phyloP scores from a whole-genome alignment of 1,140 invertebrate species.

The Polypedilum vanderplanki region DNA sequence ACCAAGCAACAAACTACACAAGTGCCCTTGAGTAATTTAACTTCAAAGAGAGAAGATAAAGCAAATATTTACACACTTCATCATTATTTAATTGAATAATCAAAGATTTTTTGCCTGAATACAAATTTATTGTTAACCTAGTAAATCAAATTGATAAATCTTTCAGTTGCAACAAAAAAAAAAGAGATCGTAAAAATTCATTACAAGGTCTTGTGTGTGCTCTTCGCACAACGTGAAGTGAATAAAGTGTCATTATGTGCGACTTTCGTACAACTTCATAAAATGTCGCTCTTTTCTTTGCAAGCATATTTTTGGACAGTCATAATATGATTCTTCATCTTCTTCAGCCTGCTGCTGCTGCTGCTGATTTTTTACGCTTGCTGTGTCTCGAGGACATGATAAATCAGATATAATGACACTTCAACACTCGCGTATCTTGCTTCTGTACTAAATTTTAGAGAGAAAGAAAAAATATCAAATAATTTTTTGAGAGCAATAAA shows the following conservation, averaged over 20 bases:
- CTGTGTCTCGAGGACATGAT: not conserved
- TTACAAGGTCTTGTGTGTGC: not conserved
- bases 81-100: no score
- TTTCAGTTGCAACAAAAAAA: no score
- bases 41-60: no score
- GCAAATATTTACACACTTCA: no score
- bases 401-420: not conserved
- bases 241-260: not conserved
- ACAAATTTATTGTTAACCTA: no score
- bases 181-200: conserved; percentile 18
- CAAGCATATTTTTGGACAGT: not conserved
- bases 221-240: not conserved
- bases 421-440: no score
- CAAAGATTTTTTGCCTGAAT: no score
- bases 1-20: no score
- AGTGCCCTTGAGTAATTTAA: no score
- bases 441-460: not conserved
- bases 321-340: not conserved
- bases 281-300: not conserved
- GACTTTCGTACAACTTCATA: not conserved
- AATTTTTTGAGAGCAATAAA: not conserved
- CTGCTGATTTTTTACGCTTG: not conserved
- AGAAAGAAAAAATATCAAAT: not conserved
- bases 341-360: not conserved
- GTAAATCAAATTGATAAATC: no score